Evolutionary conservation across 1,140 invertebrate genomes (phyloP), one percentile per base, ranked within the genome.

Genomic region (Drosophila fuyamai): DNA sequence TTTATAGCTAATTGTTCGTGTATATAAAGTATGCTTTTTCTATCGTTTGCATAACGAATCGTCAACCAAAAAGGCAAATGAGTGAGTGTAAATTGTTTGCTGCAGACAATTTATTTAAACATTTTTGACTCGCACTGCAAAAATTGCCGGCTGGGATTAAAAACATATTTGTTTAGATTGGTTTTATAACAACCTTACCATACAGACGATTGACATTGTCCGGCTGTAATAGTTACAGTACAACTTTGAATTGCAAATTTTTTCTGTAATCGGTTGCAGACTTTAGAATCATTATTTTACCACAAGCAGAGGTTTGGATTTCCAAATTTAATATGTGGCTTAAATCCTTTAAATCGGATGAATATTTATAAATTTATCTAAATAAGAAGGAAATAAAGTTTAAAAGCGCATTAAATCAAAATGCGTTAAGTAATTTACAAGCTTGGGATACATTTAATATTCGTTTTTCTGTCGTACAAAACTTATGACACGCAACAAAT

Each of bases 101-200:
- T 8, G 29, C 57, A 48, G 23, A 41, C 16, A 53, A 29, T 53
- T 53, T 67, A 77, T 59, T 60, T 46, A 23, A 43, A 46, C 16
- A 55, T 38, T 59, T 71, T 29, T 50, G 48, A 76, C 73, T 76
- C 14, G 60, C 53, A 41, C n/a, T 5, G 18, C 14, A 65, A n/a
- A 51, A 54, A 59, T 58, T 23, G n/a, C 32, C 16, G n/a, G 4
- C 8, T 78, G 50, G 66, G 71, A 76, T 83, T 80, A 84, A 76
- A 47, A 29, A 47, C 60, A 66, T 63, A 83, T 83, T 80, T 67
- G n/a, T 40, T n/a, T 38, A 27, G 46, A 76, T 84, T 84, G 59
- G 35, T 47, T 56, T 48, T 53, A 27, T 44, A 55, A 47, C 18
- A 55, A 44, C 43, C 36, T 35, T 35, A 14, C 41, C 18, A 18